These are phyloP conservation scores for Chionomys nivalis DNA, from an alignment of 2,113 vertebrate genomes.

Conservation along the genomic window DNA sequence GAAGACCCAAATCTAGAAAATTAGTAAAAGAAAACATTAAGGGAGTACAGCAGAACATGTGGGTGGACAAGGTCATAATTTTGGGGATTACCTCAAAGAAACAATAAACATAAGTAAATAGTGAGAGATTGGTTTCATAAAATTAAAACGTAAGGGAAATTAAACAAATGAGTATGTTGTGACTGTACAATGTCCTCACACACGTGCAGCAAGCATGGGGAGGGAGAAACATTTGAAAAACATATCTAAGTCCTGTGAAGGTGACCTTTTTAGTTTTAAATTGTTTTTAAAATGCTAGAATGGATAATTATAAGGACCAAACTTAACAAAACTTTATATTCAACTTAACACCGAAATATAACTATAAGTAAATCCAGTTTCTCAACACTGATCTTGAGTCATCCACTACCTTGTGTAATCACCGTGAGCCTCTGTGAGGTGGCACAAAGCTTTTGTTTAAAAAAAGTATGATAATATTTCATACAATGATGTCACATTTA, in stretches of 20 bases:
- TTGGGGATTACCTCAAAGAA: neutral
- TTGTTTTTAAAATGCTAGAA: neutral
- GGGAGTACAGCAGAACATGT: neutral
- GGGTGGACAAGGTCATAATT: neutral
- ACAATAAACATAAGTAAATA: neutral
- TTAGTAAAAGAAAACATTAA: neutral
- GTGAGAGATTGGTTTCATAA: neutral
- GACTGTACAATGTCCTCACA: neutral
- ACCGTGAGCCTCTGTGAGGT: neutral
- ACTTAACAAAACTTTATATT: neutral
- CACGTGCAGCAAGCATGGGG: too few species aligned
- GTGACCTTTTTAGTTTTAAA: neutral
- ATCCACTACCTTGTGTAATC: neutral
- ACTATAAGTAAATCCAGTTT: neutral
- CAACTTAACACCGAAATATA: neutral
- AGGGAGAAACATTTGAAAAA: neutral
- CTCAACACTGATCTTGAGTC: neutral
- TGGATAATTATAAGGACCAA: neutral
- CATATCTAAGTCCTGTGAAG: neutral
- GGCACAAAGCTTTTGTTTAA: neutral
- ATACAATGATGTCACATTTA: neutral
- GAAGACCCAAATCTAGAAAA: neutral
- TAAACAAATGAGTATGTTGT: neutral
- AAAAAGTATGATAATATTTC: neutral
- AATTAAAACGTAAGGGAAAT: neutral